Evolutionary conservation across 2,113 vertebrate species (phyloP).

Genomic region (Anoura caudifer): DNA sequence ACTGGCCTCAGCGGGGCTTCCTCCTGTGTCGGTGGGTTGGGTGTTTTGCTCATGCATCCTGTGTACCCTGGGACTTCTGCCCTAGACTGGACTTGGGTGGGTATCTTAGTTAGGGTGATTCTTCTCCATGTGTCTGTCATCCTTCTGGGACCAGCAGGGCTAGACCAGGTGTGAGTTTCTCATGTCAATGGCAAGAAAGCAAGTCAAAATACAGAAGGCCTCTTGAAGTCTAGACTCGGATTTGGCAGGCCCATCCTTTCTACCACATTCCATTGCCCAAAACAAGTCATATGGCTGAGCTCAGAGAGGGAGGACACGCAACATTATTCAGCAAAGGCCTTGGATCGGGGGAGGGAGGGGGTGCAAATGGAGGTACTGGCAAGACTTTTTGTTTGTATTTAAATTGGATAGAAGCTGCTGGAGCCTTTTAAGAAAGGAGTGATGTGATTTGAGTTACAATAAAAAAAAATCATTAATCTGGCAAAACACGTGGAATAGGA

Average conservation of each 20-base stretch:
- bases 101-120: neutral
- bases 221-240: neutral
- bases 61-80: neutral
- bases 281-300: neutral
- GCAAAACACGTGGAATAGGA: neutral
- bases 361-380: accelerated
- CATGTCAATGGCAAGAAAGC: neutral
- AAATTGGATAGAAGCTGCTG: neutral
- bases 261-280: accelerated
- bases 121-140: neutral
- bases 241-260: neutral
- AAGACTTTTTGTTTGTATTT: neutral
- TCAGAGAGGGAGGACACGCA: neutral
- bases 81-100: accelerated
- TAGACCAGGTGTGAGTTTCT: neutral
- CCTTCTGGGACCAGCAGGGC: neutral
- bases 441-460: neutral
- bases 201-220: neutral
- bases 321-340: accelerated
- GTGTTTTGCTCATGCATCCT: neutral
- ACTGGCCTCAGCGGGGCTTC: neutral
- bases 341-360: neutral
- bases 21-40: neutral
- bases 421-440: neutral
- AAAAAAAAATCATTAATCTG: neutral